A percentile compares a stretch with the other conserved stretches of the same genome.
Conservation (phyloP, 92 coral and sea anemone species). For the Siderastrea radians region DNA sequence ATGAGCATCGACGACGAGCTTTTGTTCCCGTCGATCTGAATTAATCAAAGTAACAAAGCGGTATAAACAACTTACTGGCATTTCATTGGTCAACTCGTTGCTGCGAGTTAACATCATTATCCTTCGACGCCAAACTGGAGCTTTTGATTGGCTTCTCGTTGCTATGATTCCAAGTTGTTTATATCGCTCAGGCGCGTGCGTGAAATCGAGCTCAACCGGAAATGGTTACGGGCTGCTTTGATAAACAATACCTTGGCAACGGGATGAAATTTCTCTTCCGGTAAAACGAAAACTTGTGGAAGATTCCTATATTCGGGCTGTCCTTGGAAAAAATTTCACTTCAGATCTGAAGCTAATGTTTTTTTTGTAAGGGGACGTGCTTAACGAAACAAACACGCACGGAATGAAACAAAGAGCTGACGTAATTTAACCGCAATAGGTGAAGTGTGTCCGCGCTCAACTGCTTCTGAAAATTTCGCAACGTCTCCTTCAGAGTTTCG, state of each 20-base stretch:
- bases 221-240: constrained; percentile 66
- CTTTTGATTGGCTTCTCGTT: constrained; percentile 77
- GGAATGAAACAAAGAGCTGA: neutral
- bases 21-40: constrained; percentile 67
- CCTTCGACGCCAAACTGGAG: constrained; percentile 74
- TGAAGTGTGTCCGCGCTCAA: constrained; percentile 12
- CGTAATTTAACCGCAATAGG: constrained; percentile 52
- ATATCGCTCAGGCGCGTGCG: constrained; percentile 70
- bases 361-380: constrained; percentile 10
- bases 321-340: neutral
- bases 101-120: constrained; percentile 76
- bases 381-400: neutral
- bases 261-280: constrained; percentile 60
- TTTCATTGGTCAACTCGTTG: constrained; percentile 88
- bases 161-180: constrained; percentile 82
- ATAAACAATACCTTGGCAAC: constrained; percentile 82
- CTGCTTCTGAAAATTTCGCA: constrained; percentile 10
- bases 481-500: neutral
- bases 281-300: neutral
- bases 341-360: neutral
- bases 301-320: neutral
- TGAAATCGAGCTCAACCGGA: constrained; percentile 70
- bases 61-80: constrained; percentile 77
- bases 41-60: constrained; percentile 83
- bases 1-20: constrained; percentile 75